A percentile compares a stretch with the other conserved stretches of the same genome.
Evolutionary conservation across 2,797 vertebrate genomes (phyloP).

Genomic region (Melopsittacus undulatus): DNA sequence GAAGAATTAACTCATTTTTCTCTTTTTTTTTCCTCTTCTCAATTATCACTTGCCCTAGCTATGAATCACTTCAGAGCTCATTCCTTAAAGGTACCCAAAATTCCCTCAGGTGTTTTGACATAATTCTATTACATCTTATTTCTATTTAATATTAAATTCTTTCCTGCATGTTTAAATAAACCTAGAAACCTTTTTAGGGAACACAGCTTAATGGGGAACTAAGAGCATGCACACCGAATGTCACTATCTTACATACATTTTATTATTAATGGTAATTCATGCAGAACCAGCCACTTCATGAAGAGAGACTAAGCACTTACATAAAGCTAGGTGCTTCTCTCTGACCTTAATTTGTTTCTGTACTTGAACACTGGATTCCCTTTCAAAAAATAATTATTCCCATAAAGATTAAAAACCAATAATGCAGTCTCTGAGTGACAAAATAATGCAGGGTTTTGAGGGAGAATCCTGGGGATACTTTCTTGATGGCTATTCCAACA

Average conservation of each 20-base stretch:
- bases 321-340: constrained; percentile 42
- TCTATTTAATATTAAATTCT: constrained; percentile 74
- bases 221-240: background rate
- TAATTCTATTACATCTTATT: constrained; percentile 74
- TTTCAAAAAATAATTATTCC: constrained; percentile 64
- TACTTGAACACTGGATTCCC: constrained; percentile 41
- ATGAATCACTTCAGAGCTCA: constrained; percentile 67
- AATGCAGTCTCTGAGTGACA: background rate
- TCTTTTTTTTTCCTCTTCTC: background rate
- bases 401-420: constrained; percentile 58
- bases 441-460: background rate
- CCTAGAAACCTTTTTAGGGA: constrained; percentile 63
- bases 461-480: background rate
- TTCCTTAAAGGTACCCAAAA: constrained; percentile 69
- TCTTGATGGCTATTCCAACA: background rate
- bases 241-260: constrained; percentile 6
- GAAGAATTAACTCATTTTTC: constrained; percentile 44
- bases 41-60: constrained; percentile 66
- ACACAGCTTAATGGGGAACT: constrained; percentile 22
- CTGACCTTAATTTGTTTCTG: constrained; percentile 64
- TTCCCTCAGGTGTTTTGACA: constrained; percentile 76
- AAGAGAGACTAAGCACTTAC: constrained; percentile 45
- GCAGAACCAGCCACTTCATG: constrained; percentile 36
- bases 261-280: constrained; percentile 61
- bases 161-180: constrained; percentile 73